Base-by-base conservation (phyloP, 2,888 invertebrate species). In the Perdita meconis region DNA sequence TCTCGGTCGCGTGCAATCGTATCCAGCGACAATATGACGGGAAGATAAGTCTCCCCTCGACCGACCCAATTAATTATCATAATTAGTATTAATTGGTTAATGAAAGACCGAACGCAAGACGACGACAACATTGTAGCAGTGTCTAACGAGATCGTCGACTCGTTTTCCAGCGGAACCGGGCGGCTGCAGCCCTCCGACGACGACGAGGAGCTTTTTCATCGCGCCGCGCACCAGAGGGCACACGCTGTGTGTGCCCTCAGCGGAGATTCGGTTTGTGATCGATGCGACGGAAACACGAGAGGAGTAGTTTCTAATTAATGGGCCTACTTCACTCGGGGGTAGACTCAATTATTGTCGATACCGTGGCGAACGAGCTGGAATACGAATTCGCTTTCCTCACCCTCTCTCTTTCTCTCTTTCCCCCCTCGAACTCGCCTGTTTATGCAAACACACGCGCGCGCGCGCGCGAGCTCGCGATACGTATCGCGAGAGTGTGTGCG, bases 311-410 rank as follows among this genome's bases (percentile, higher is more conserved):
- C 84, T 87, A 89, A 89, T 89, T 89, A 89, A 88, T 86, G 87
- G 81, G 67, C 73, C 85, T 76, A 78, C 82, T 83, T 82, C 80
- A 79, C 84, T 85, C 81, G 80, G 75, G 61, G 83, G 84, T 82
- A 83, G 82, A 87, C 86, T 89, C 89, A 87, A 89, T 89, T 89
- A 89, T 89, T 86, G 87, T 89, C 86, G 86, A 89, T 86, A 87
- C 74, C 60, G 84, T 83, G 84, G 86, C 81, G 84, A 82, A 82
- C 77, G 79, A 64, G 83, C 63, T 80, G 81, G 83, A 85, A 78
- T 84, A 85, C 84, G 84, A 83, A 84, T 86, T 85, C 63, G 16
- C 19, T 24, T 40, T 16, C 6, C 12, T 50, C 22, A 6, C 16
- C 26, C n/a, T 0, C 2, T 10, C 6, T 8, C 16, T 24, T 1